These are phyloP conservation scores for Eristalis tenax DNA, from an alignment of 2,888 invertebrate genomes.

Conservation along the genomic window DNA sequence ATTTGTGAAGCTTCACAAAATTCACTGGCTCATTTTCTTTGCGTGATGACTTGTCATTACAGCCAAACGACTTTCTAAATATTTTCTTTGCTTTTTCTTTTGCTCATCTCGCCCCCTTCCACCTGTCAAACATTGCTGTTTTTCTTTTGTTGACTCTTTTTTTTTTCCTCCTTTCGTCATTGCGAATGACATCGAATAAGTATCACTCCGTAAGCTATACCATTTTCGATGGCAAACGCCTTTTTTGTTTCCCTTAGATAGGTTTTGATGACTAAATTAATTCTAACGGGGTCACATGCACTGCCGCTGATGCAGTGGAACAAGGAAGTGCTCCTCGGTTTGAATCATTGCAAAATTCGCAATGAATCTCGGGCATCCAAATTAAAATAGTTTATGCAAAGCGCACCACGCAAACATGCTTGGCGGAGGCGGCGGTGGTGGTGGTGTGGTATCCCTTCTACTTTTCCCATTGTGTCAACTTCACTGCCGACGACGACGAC, in stretches of 20 bases:
- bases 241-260: background rate
- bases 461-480: constrained; percentile 51
- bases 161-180: background rate
- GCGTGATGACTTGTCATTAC: constrained; percentile 62
- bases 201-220: background rate
- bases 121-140: background rate
- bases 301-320: constrained; percentile 21
- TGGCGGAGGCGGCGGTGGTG: background rate
- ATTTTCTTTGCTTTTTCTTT: constrained; percentile 44
- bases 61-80: constrained; percentile 61
- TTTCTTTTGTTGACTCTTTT: constrained; percentile 8
- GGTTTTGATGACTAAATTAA: constrained; percentile 25
- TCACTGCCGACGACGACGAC: background rate
- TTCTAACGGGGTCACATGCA: constrained; percentile 1
- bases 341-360: constrained; percentile 57
- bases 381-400: constrained; percentile 50
- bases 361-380: constrained; percentile 48
- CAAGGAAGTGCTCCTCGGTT: constrained; percentile 57
- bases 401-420: background rate
- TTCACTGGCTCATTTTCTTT: constrained; percentile 45
- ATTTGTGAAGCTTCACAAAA: constrained; percentile 47
- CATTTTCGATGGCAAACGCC: background rate
- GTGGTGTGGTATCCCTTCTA: background rate
- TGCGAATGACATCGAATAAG: background rate
- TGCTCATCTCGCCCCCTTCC: background rate